phyloP scores from a whole-genome alignment of 1,140 invertebrate genomes.

The Magallana angulata region DNA sequence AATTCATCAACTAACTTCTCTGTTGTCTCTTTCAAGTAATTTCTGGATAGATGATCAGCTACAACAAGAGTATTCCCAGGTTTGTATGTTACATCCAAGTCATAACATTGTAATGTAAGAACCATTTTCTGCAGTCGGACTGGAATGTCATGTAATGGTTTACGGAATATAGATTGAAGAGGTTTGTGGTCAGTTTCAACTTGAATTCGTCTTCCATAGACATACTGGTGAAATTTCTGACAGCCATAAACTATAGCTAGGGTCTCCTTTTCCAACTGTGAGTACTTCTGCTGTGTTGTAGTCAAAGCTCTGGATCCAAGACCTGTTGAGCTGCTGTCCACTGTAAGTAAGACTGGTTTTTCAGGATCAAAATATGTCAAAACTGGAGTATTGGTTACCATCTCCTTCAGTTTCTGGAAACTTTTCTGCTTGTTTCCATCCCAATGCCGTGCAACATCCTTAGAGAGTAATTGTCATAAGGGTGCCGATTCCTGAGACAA shows the following conservation, averaged over 20 bases:
- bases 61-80: neutral
- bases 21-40: too few species aligned
- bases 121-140: conserved; percentile 65
- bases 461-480: too few species aligned
- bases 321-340: conserved; percentile 68
- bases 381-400: neutral
- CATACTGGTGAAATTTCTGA: conserved; percentile 14
- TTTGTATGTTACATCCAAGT: conserved; percentile 38
- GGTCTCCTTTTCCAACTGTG: conserved; percentile 43
- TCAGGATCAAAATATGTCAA: neutral
- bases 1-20: too few species aligned
- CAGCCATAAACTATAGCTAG: conserved; percentile 47
- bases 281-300: conserved; percentile 73
- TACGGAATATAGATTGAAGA: too few species aligned
- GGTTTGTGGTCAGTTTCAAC: too few species aligned
- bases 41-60: too few species aligned
- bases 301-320: conserved; percentile 79
- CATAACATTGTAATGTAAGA: conserved; percentile 61
- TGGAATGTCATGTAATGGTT: too few species aligned
- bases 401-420: conserved; percentile 42
- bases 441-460: neutral
- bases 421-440: neutral
- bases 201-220: too few species aligned
- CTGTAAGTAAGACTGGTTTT: conserved; percentile 49
- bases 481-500: too few species aligned